Evolutionary conservation across 1,140 invertebrate genomes (phyloP), one percentile per base, ranked within the genome.

Genomic region (Musca domestica): DNA sequence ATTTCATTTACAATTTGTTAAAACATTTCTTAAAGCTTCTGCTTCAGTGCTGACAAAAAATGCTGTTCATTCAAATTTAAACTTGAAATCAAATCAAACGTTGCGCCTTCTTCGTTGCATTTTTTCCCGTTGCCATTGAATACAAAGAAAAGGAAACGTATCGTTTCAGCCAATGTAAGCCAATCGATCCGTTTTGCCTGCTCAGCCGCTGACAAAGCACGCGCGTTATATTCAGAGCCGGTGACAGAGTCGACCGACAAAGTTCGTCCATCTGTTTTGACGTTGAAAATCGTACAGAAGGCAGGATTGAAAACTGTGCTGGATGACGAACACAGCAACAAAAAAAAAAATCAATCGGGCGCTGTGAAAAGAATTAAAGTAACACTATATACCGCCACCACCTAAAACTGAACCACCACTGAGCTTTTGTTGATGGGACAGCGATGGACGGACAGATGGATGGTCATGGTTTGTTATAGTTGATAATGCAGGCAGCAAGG

Each of bases 1-100:
- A 34, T 61, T 61, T 61, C 56, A 61, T 61, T 61, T 61, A 61
- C 56, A 41, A 61, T 61, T 61, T 61, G 56, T 61, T 61, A 61
- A 61, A 61, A n/a, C 56, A 61, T 61, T 61, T 61, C 27, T 61
- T 61, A 2, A n/a, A 34, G 25, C 56, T 41, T 56, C 7, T 15
- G 10, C 17, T 56, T 56, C 14, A 56, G 4, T 15, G 52, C 25
- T 10, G 10, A 9, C 34, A 41, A 41, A 41, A 41, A 41, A 7
- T 41, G 34, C 17, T 27, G 52, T 56, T 56, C 52, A 61, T 61
- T 61, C 56, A 61, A 61, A 61, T 34, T 61, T 61, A 61, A 61
- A 61, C 56, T 34, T 61, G 56, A 61, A 61, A 61, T 61, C 56
- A 61, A 61, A 61, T 61, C 56, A 61, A 61, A 61, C 27, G 27